A percentile compares a stretch with the other conserved stretches of the same genome.
These are phyloP conservation scores for Tiphia femorata DNA, from an alignment of 2,888 invertebrate genomes.

Conservation along the genomic window DNA sequence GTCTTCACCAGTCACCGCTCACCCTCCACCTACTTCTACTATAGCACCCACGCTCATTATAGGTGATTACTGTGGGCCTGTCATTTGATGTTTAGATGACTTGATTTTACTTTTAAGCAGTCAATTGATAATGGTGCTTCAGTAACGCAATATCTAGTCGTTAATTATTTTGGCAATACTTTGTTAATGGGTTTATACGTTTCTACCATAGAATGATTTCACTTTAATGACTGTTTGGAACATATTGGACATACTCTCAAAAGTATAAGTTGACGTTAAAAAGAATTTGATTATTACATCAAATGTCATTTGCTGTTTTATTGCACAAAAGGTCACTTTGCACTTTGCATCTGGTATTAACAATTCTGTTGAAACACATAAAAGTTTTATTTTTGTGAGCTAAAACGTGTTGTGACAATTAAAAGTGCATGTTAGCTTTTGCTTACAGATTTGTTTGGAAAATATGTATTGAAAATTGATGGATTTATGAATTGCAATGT, in stretches of 20 bases:
- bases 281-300: neutral
- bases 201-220: neutral
- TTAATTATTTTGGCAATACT: neutral
- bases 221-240: constrained; percentile 1
- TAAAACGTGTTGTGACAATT: too few relatives aligned
- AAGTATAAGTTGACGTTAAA: too few relatives aligned
- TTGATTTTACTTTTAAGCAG: constrained; percentile 6
- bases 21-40: constrained; percentile 67
- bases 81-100: constrained; percentile 34
- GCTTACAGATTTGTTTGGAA: neutral
- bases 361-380: too few relatives aligned
- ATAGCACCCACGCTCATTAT: constrained; percentile 67
- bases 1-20: constrained; percentile 64
- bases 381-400: too few relatives aligned
- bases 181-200: too few relatives aligned
- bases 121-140: neutral
- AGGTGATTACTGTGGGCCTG: constrained; percentile 65
- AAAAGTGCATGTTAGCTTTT: neutral
- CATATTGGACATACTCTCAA: too few relatives aligned
- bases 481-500: neutral
- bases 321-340: neutral
- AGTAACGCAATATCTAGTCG: too few relatives aligned
- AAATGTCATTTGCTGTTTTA: constrained; percentile 5
- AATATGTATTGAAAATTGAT: neutral
- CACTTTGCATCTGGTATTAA: too few relatives aligned